Conservation (phyloP, 2,797 vertebrate genomes). For the Silurus lanzhouensis region DNA sequence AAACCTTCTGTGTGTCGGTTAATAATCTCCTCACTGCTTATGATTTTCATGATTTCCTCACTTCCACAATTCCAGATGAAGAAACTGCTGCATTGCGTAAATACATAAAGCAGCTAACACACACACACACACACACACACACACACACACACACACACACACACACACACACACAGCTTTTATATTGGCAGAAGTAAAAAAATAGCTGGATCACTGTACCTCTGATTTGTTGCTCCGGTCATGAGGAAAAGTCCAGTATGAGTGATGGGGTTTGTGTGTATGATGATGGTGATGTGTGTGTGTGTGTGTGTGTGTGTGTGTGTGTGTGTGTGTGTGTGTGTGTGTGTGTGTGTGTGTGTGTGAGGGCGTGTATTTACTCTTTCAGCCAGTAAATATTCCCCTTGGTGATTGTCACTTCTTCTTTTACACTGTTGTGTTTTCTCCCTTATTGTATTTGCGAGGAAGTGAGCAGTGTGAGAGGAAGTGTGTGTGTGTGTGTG, state of each 20-base stretch:
- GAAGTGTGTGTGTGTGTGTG: neutral
- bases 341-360: neutral
- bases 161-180: neutral
- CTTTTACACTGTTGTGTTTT: neutral
- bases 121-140: neutral
- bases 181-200: neutral
- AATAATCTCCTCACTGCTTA: no score
- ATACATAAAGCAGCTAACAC: neutral
- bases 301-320: neutral
- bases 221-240: neutral
- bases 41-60: neutral
- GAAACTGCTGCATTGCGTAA: neutral
- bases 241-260: neutral
- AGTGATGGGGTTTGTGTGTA: neutral
- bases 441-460: no score
- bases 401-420: slow-evolving; percentile 5
- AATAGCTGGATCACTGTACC: neutral
- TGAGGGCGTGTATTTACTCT: neutral
- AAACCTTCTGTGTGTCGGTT: neutral
- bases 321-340: neutral
- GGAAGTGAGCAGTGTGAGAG: neutral
- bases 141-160: slow-evolving; percentile 14
- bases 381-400: slow-evolving; percentile 22
- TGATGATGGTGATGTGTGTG: neutral
- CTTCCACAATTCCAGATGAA: neutral